These are phyloP conservation scores for Mus minutoides DNA, from an alignment of 2,797 vertebrate genomes.

Conservation along the genomic window DNA sequence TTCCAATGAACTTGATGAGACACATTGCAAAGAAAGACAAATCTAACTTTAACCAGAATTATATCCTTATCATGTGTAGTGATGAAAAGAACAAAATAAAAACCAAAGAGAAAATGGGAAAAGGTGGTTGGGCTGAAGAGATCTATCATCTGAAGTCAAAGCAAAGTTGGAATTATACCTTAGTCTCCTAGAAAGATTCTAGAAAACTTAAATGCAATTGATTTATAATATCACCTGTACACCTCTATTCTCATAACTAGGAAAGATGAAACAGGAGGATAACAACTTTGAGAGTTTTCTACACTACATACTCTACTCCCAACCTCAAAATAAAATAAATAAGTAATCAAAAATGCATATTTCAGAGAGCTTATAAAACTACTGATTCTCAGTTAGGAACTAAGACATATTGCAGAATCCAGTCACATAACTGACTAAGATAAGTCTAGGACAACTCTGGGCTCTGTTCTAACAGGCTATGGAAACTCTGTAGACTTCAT, in stretches of 20 bases:
- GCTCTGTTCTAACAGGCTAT: neutral
- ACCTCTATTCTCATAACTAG: neutral
- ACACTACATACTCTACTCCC: neutral
- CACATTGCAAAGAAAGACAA: conserved; percentile 1
- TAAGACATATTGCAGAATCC: neutral
- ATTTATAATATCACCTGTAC: neutral
- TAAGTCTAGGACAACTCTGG: neutral
- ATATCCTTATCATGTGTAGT: neutral
- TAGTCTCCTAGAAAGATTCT: neutral
- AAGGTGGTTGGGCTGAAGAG: neutral
- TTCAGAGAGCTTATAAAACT: neutral
- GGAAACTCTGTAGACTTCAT: neutral
- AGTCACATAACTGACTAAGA: conserved; percentile 3
- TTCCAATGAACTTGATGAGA: neutral
- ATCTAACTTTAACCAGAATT: neutral
- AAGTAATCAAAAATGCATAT: neutral
- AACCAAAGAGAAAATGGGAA: neutral
- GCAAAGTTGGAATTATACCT: neutral
- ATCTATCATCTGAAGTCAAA: conserved; percentile 43
- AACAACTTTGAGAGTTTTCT: neutral
- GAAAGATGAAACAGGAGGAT: neutral
- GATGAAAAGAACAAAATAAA: conserved; percentile 37
- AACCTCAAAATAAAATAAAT: neutral
- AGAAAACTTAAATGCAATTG: neutral
- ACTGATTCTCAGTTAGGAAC: neutral